phyloP scores from a whole-genome alignment of 2,888 invertebrate genomes.

The Pediacus dermestoides region DNA sequence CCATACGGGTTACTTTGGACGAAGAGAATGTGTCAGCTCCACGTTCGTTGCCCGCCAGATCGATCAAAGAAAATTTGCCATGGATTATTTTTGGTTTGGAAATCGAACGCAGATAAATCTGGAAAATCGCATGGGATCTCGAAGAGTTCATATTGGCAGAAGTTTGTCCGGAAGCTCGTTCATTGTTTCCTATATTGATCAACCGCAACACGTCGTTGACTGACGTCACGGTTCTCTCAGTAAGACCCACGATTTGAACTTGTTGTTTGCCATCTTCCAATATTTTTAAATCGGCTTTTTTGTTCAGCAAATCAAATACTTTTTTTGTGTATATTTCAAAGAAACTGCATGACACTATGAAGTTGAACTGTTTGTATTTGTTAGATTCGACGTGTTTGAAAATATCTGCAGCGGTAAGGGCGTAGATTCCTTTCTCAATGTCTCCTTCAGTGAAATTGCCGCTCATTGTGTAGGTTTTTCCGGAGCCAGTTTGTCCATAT shows the following conservation, averaged over 20 bases:
- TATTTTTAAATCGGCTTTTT: slow-evolving; percentile 90
- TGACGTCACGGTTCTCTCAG: slow-evolving; percentile 84
- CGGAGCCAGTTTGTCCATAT: slow-evolving; percentile 97
- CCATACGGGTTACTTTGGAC: slow-evolving; percentile 90
- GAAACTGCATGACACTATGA: slow-evolving; percentile 90
- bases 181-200: slow-evolving; percentile 84
- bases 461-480: slow-evolving; percentile 98
- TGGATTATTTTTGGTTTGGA: slow-evolving; percentile 73
- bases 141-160: slow-evolving; percentile 98
- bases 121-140: slow-evolving; percentile 98
- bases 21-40: slow-evolving; percentile 97
- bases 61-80: slow-evolving; percentile 98
- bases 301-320: slow-evolving; percentile 84
- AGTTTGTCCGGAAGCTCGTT: slow-evolving; percentile 93
- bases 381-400: slow-evolving; percentile 76
- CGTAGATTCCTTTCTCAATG: slow-evolving; percentile 94
- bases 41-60: slow-evolving; percentile 95
- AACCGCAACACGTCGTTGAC: slow-evolving; percentile 91
- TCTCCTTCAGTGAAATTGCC: slow-evolving; percentile 84
- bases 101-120: slow-evolving; percentile 77
- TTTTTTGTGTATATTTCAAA: slow-evolving; percentile 99
- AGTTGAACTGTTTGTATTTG: slow-evolving; percentile 78
- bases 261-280: slow-evolving; percentile 97
- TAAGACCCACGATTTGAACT: slow-evolving; percentile 94
- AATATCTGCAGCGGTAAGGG: slow-evolving; percentile 93